Percentiles rank a stretch among this genome's conserved stretches.
These are phyloP conservation scores for Schlechtendalia chinensis DNA, from an alignment of 1,140 invertebrate species.

Conservation along the genomic window DNA sequence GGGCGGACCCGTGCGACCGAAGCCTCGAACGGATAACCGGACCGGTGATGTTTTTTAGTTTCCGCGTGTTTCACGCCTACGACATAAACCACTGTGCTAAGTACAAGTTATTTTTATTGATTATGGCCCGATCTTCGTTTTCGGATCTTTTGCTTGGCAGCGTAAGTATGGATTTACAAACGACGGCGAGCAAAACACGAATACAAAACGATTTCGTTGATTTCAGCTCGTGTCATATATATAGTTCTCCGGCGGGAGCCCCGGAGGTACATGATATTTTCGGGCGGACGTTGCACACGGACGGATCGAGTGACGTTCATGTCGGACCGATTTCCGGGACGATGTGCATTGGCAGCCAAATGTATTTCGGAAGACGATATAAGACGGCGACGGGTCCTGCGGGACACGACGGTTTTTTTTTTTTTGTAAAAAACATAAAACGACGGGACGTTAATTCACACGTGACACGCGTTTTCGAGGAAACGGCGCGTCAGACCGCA, in stretches of 20 bases:
- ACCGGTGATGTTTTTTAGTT: background rate
- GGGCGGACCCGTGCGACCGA: too few species aligned
- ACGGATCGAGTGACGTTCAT: conserved; percentile 4
- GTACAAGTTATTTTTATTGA: conserved; percentile 12
- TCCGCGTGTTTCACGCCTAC: background rate
- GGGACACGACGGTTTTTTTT: too few species aligned
- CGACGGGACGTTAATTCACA: too few species aligned
- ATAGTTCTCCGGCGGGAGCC: background rate
- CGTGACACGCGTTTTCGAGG: too few species aligned
- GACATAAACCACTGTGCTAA: background rate
- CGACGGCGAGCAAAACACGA: background rate
- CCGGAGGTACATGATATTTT: background rate
- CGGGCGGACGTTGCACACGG: background rate
- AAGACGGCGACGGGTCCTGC: too few species aligned
- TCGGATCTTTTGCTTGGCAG: background rate
- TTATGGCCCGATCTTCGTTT: conserved; percentile 12
- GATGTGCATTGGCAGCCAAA: too few species aligned
- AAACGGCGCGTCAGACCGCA: background rate
- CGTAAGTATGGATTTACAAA: too few species aligned
- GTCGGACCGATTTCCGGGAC: background rate
- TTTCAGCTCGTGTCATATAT: background rate
- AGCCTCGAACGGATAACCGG: background rate
- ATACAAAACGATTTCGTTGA: background rate
- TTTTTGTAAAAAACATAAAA: too few species aligned
- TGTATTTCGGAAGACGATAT: too few species aligned